Conservation (phyloP, 2,113 vertebrate genomes). For the Halcyon senegalensis region DNA sequence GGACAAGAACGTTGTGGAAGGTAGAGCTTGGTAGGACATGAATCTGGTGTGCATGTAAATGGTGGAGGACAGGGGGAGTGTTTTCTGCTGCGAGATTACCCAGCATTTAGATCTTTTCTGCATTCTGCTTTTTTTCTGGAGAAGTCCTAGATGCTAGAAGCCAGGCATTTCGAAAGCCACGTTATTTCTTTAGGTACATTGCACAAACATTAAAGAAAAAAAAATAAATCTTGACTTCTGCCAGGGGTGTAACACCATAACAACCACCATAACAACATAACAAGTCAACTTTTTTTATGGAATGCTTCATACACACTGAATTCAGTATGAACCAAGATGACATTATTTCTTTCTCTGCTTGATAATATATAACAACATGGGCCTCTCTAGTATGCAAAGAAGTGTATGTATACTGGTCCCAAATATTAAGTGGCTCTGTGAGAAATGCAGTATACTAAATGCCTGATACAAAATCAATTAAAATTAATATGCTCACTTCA, state of each 20-base stretch:
- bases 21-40: neutral
- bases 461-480: neutral
- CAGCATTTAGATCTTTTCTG: neutral
- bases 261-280: neutral
- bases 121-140: neutral
- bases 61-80: too few species aligned
- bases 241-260: neutral
- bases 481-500: neutral
- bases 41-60: neutral
- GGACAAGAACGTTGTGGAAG: neutral
- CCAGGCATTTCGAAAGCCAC: neutral
- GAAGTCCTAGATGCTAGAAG: neutral
- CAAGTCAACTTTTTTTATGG: neutral
- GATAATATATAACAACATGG: neutral
- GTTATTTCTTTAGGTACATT: neutral
- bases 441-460: neutral
- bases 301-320: neutral
- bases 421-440: neutral
- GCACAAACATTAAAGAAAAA: neutral
- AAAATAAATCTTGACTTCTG: neutral
- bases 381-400: neutral
- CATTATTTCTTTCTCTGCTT: neutral
- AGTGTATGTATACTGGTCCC: neutral
- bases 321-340: neutral
- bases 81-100: neutral